Base-by-base conservation (phyloP, 35 echinoderm and acorn worm genomes). In the Anneissia japonica region DNA sequence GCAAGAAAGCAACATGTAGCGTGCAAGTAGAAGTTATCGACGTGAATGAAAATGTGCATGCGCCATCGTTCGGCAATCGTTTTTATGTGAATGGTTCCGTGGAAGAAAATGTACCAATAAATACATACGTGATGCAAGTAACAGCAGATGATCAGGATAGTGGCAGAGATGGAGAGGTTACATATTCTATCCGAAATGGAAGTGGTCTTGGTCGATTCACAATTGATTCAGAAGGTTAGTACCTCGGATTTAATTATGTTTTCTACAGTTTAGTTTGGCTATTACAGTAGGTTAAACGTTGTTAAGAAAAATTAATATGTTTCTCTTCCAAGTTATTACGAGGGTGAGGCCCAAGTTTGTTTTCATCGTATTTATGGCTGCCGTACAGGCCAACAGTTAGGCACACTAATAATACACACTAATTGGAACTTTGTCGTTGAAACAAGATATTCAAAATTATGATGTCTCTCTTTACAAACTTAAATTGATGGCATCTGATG, bases 191-290 rank as follows among this genome's bases (percentile, higher is more conserved):
- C 81, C 81, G 89, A 41, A 92, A 93, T 91, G 96, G 96, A 34
- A 99, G 86, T 87, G 96, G 96, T 31, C 86, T 99, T 34, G 96
- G 96, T 36, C 79, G 92, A 41, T 99, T 99, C 51, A 99, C 86
- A 16, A 94, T 99, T 46, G 96, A 99, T 46, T 79, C 81, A 35
- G 46, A 77, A 91, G 96, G 96, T 99, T 39, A 94, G 92, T 81
- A 10, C 32, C 30, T n/a, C 33, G 31, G 14, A 31, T 28, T 87
- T 81, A 39, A 0, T 30, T 80, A 4, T 82, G 3, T 32, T 4
- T 11, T 78, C n/a, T n/a, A n/a, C n/a, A n/a, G n/a, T n/a, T n/a
- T n/a, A n/a, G n/a, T n/a, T n/a, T n/a, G n/a, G n/a, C n/a, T n/a
- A n/a, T n/a, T n/a, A n/a, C n/a, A n/a, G n/a, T n/a, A n/a, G n/a